phyloP scores from a whole-genome alignment of 2,888 invertebrate species.

The Calliopum simillimum region DNA sequence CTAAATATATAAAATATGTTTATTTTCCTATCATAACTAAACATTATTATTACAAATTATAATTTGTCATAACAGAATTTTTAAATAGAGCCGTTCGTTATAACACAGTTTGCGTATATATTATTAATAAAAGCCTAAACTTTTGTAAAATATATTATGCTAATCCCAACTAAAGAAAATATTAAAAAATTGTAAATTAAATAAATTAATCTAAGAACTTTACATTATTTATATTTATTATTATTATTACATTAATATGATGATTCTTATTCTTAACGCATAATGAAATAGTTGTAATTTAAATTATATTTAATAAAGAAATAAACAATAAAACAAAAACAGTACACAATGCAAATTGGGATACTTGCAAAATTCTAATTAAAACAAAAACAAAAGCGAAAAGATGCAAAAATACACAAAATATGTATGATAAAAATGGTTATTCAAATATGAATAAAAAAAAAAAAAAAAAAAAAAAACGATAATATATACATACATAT shows the following conservation, averaged over 20 bases:
- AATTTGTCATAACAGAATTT: too few species aligned
- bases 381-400: slow-evolving; percentile 43
- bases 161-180: too few species aligned
- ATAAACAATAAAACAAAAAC: slow-evolving; percentile 36
- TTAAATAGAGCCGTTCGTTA: too few species aligned
- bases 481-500: slow-evolving; percentile 29
- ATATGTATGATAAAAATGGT: too few species aligned
- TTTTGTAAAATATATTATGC: too few species aligned
- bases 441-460: slow-evolving; percentile 30
- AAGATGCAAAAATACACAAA: slow-evolving; percentile 33
- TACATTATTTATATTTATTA: slow-evolving; percentile 23
- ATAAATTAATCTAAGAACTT: slow-evolving; percentile 4
- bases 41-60: too few species aligned
- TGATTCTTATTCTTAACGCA: slow-evolving; percentile 17
- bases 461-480: slow-evolving; percentile 24
- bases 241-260: slow-evolving; percentile 7
- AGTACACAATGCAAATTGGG: slow-evolving; percentile 24
- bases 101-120: too few species aligned
- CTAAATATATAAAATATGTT: too few species aligned
- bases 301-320: slow-evolving; percentile 31
- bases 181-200: too few species aligned
- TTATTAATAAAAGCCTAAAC: too few species aligned
- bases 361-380: slow-evolving; percentile 36
- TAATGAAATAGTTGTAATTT: slow-evolving; percentile 26
- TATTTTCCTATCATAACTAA: too few species aligned